Percentiles rank a stretch among this genome's conserved stretches.
Evolutionary conservation across 1,140 invertebrate species (phyloP).

Genomic region (Alviniconcha marisindica): DNA sequence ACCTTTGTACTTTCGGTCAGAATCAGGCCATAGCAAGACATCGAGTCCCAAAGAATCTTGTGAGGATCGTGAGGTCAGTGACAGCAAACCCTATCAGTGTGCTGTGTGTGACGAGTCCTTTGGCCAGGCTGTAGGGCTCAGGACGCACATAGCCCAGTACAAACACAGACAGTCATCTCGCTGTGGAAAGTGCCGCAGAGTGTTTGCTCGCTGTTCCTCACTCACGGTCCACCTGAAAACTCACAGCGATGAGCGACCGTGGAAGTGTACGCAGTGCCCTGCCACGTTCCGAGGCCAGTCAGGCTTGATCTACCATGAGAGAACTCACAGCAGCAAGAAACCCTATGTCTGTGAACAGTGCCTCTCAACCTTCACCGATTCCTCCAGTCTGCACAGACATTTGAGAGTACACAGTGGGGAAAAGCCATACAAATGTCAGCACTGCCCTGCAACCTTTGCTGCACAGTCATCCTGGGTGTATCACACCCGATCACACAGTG

Average conservation of each 20-base stretch:
- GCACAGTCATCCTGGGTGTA: too few species aligned
- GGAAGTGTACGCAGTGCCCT: neutral
- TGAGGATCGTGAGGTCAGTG: neutral
- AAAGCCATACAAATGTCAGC: slow-evolving; percentile 14
- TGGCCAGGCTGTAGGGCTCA: neutral
- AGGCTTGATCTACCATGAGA: slow-evolving; percentile 15
- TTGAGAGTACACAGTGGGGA: slow-evolving; percentile 28
- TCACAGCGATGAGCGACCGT: slow-evolving; percentile 11
- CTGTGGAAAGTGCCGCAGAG: neutral
- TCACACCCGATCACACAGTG: too few species aligned
- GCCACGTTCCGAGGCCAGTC: neutral
- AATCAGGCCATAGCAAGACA: neutral
- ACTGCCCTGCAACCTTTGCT: neutral
- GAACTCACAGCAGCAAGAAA: neutral
- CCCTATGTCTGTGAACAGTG: slow-evolving; percentile 1
- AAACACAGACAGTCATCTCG: neutral
- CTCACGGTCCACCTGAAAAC: neutral
- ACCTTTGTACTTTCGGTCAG: neutral
- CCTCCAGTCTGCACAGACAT: neutral
- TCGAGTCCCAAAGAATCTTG: neutral
- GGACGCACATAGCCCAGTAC: neutral
- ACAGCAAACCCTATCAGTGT: neutral
- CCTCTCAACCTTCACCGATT: neutral
- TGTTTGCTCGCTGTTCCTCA: neutral
- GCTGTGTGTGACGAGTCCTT: neutral